Conservation (phyloP, 2,888 invertebrate species). For the Calameuta idolon region DNA sequence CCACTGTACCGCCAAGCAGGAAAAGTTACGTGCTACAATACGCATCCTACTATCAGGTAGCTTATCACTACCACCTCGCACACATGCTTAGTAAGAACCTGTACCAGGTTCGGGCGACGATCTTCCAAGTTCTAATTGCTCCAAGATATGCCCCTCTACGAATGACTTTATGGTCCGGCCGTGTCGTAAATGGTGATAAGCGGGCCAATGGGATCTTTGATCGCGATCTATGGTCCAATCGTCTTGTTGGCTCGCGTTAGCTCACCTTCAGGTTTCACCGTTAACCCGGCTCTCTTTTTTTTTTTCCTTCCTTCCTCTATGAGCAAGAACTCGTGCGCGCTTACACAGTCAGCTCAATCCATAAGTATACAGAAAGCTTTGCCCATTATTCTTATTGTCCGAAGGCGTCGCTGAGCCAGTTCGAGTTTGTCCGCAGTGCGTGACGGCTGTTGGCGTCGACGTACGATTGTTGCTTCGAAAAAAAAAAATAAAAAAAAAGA, state of each 20-base stretch:
- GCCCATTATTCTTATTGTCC: neutral
- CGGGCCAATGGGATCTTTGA: neutral
- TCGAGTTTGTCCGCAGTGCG: neutral
- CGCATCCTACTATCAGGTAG: neutral
- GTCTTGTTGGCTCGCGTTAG: slow-evolving; percentile 21
- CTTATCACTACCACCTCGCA: neutral
- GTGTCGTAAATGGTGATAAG: neutral
- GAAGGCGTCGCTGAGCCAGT: neutral
- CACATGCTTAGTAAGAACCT: neutral
- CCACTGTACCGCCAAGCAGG: neutral
- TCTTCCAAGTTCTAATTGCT: slow-evolving; percentile 30
- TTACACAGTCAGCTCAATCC: neutral
- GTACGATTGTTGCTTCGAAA: neutral
- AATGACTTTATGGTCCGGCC: neutral
- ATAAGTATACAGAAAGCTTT: neutral
- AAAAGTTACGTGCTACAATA: neutral
- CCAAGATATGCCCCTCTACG: slow-evolving; percentile 42
- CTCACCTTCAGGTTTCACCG: slow-evolving; percentile 11
- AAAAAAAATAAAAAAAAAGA: neutral
- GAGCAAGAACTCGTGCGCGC: neutral
- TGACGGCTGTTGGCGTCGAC: neutral
- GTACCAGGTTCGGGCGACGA: neutral
- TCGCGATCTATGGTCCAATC: neutral
- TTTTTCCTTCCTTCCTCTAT: neutral
- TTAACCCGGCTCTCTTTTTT: neutral